These are phyloP conservation scores for Macrophya alboannulata DNA, from an alignment of 2,888 invertebrate species.

Conservation along the genomic window DNA sequence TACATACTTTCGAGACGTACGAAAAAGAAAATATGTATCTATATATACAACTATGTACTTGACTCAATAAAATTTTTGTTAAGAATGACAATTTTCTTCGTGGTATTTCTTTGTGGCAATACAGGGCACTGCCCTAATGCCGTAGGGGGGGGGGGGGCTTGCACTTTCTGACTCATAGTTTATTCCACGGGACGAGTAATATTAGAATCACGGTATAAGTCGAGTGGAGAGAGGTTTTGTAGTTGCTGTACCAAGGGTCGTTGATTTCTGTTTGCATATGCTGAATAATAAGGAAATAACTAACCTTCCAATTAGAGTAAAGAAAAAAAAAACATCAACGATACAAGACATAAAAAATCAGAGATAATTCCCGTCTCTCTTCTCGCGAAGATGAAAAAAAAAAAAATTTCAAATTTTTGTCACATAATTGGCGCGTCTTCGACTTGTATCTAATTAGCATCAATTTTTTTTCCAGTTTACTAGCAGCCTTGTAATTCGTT, in stretches of 20 bases:
- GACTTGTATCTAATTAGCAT: neutral
- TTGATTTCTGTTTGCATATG: neutral
- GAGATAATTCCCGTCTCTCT: neutral
- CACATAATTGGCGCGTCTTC: neutral
- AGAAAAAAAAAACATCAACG: no score
- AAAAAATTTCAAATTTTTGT: neutral
- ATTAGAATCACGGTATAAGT: conserved; percentile 40
- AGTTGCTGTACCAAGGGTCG: neutral
- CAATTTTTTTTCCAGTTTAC: neutral
- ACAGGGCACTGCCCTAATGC: conserved; percentile 38
- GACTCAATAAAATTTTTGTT: neutral
- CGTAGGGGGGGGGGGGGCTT: neutral
- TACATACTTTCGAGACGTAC: neutral
- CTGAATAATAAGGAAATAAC: neutral
- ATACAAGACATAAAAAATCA: neutral
- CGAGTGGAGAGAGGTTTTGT: neutral
- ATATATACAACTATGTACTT: no score
- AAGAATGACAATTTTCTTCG: conserved; percentile 18
- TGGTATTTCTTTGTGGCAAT: conserved; percentile 45
- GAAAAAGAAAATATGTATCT: no score
- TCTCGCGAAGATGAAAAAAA: neutral
- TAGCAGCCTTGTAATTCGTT: neutral
- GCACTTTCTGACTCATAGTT: conserved; percentile 52
- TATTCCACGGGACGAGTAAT: conserved; percentile 53
- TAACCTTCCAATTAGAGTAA: neutral